phyloP scores from a whole-genome alignment of 2,797 vertebrate genomes.

The Emys orbicularis region DNA sequence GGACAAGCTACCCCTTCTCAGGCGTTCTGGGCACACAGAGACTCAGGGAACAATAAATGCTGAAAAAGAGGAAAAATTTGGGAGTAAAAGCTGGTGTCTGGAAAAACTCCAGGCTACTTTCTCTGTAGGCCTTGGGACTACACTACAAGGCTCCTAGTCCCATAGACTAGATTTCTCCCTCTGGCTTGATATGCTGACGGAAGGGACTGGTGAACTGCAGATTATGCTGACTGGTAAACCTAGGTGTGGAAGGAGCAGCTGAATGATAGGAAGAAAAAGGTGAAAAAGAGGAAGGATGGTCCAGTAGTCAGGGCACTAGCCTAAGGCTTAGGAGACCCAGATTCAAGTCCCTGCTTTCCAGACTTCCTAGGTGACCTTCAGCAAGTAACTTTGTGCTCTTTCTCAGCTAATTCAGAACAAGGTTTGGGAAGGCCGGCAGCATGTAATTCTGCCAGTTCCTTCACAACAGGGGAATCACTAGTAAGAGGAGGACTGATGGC shows the following conservation, averaged over 20 bases:
- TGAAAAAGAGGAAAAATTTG: neutral
- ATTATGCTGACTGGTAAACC: neutral
- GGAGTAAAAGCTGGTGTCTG: neutral
- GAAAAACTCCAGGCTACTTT: neutral
- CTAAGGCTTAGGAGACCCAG: neutral
- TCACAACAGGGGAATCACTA: neutral
- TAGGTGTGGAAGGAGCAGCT: neutral
- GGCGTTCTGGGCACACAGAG: neutral
- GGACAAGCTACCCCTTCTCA: slow-evolving; percentile 65
- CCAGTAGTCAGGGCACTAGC: neutral
- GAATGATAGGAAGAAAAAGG: neutral
- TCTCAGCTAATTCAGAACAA: neutral
- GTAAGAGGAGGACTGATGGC: neutral
- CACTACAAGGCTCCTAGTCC: too few species aligned
- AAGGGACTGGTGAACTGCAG: slow-evolving; percentile 27
- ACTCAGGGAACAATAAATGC: neutral
- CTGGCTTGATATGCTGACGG: neutral
- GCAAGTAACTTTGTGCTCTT: neutral
- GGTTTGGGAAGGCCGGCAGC: neutral
- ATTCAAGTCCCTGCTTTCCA: neutral
- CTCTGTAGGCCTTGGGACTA: neutral
- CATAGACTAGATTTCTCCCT: too few species aligned
- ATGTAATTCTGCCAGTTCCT: neutral
- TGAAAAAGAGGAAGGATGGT: neutral
- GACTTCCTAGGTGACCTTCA: neutral